These are phyloP conservation scores for Ormyrus labotus DNA, from an alignment of 2,888 invertebrate genomes.

Conservation along the genomic window DNA sequence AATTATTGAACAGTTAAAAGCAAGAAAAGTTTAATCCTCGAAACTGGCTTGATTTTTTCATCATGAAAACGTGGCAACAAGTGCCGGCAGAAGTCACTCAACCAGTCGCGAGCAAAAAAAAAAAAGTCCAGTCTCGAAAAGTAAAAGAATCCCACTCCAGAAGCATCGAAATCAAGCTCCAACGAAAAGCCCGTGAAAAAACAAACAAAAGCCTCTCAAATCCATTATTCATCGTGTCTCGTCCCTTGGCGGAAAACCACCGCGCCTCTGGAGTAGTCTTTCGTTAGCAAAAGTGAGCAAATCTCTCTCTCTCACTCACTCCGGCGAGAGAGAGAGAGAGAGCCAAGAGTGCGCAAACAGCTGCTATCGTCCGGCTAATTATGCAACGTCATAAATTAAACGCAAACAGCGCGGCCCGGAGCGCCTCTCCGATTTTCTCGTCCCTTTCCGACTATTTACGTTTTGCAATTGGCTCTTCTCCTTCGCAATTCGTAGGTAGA, in stretches of 20 bases:
- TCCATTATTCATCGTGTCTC: constrained; percentile 48
- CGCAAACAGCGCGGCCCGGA: constrained; percentile 55
- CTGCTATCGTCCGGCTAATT: constrained; percentile 60
- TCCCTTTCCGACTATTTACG: constrained; percentile 48
- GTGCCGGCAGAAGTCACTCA: too few relatives aligned
- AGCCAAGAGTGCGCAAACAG: constrained; percentile 17
- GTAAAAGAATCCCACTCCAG: too few relatives aligned
- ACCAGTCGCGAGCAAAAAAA: too few relatives aligned
- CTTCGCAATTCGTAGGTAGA: constrained; percentile 13
- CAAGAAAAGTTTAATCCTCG: too few relatives aligned
- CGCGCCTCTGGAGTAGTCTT: too few relatives aligned
- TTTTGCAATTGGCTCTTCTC: constrained; percentile 52
- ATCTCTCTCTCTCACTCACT: constrained; percentile 29
- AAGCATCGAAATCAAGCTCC: not conserved
- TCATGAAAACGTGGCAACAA: too few relatives aligned
- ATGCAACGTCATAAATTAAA: constrained; percentile 62
- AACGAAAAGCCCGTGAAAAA: not conserved
- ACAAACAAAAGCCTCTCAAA: constrained; percentile 2
- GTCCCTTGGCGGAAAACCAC: constrained; percentile 15
- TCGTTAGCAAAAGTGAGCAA: constrained; percentile 40
- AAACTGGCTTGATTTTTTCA: too few relatives aligned
- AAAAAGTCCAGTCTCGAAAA: too few relatives aligned
- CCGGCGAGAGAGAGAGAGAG: not conserved
- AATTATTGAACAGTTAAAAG: too few relatives aligned
- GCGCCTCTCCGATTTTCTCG: constrained; percentile 10